phyloP scores from a whole-genome alignment of 2,888 invertebrate genomes.

The Amblyteles armatorius region DNA sequence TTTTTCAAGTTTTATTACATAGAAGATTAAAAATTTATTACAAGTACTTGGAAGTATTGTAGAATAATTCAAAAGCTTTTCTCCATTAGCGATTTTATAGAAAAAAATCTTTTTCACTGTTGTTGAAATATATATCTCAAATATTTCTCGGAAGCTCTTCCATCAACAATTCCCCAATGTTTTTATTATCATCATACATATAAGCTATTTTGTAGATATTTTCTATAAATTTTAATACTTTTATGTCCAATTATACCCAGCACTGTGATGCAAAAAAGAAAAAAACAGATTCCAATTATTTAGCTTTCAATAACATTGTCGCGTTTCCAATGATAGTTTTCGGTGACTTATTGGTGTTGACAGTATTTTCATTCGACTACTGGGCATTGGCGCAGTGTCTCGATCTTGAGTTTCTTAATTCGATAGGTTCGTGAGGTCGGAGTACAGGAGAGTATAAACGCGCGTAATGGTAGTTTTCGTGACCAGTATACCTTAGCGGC shows the following conservation, averaged over 20 bases:
- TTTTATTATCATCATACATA: neutral
- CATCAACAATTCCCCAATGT: conserved; percentile 3
- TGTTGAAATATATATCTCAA: neutral
- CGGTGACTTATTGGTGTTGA: neutral
- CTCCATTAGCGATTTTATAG: neutral
- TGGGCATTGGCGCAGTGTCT: neutral
- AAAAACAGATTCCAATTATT: neutral
- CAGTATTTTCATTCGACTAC: conserved; percentile 19
- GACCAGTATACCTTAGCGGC: neutral
- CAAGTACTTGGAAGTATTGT: neutral
- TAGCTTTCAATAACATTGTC: neutral
- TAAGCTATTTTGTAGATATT: neutral
- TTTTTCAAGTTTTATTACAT: neutral
- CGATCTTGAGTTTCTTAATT: neutral
- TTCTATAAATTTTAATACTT: neutral
- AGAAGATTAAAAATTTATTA: neutral
- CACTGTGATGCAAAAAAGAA: neutral
- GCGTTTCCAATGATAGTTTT: neutral
- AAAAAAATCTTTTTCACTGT: neutral
- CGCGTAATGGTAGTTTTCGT: neutral
- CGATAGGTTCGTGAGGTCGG: conserved; percentile 19
- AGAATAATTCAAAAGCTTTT: neutral
- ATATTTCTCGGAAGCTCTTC: neutral
- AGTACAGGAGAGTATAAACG: conserved; percentile 2
- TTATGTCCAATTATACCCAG: neutral